Percentiles rank a stretch among this genome's conserved stretches.
Conservation (phyloP, 2,888 invertebrate species). For the Chrysomela aeneicollis region DNA sequence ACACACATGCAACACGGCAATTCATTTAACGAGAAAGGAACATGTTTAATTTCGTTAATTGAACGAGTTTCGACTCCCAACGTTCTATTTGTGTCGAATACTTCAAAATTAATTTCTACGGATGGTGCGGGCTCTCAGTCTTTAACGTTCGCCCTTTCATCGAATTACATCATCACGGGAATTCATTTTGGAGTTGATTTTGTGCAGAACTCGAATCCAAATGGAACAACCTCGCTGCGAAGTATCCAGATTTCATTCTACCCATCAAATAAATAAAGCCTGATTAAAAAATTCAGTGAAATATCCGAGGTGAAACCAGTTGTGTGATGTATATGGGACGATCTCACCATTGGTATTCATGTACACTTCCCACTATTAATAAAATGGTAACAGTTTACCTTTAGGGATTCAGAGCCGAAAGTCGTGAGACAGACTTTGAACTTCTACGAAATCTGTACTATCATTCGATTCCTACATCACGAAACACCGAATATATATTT, state of each 20-base stretch:
- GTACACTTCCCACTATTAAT: too few species aligned
- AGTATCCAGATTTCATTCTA: background rate
- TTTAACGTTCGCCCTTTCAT: background rate
- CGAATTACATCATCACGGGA: background rate
- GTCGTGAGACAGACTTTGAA: too few species aligned
- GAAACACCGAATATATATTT: too few species aligned
- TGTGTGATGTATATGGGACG: too few species aligned
- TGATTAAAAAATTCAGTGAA: too few species aligned
- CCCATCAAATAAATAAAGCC: background rate
- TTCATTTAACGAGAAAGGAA: slow-evolving; percentile 24
- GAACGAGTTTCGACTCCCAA: slow-evolving; percentile 23
- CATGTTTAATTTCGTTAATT: slow-evolving; percentile 32
- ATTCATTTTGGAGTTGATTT: background rate
- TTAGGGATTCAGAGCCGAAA: too few species aligned
- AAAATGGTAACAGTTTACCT: too few species aligned
- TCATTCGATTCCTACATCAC: too few species aligned
- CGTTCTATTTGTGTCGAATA: background rate
- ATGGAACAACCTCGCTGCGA: background rate
- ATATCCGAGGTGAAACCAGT: too few species aligned
- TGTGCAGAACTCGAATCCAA: background rate
- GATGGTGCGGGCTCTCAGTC: background rate
- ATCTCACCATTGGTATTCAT: too few species aligned
- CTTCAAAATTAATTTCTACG: slow-evolving; percentile 5
- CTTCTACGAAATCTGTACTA: too few species aligned
- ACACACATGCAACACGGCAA: slow-evolving; percentile 27